Percentiles rank a stretch among this genome's conserved stretches.
Evolutionary conservation across 2,797 vertebrate genomes (phyloP).

Genomic region (Periparus ater): DNA sequence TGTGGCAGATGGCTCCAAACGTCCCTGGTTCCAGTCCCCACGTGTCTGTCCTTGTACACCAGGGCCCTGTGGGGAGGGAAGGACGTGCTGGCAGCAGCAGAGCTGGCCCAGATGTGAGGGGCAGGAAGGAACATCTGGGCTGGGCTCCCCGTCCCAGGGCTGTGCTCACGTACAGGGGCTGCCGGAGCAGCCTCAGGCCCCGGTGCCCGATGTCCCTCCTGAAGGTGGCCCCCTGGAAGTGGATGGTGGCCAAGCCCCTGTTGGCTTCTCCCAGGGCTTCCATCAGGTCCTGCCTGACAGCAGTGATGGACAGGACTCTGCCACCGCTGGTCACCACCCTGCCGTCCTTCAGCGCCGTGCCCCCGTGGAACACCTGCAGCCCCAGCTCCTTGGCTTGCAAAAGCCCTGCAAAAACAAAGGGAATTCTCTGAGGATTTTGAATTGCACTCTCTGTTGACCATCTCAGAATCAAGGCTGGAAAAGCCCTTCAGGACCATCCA

Average conservation of each 20-base stretch:
- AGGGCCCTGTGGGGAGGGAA: constrained; percentile 72
- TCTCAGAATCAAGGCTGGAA: background rate
- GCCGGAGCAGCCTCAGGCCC: constrained; percentile 77
- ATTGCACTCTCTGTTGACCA: background rate
- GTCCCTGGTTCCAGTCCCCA: constrained; percentile 74
- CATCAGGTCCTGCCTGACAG: constrained; percentile 76
- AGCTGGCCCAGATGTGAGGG: background rate
- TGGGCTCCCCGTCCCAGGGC: background rate
- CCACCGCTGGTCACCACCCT: constrained; percentile 81
- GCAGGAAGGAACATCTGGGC: background rate
- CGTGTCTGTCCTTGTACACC: constrained; percentile 80
- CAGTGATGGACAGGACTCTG: constrained; percentile 84
- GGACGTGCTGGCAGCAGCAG: background rate
- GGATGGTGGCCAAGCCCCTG: constrained; percentile 73
- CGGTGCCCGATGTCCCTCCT: constrained; percentile 82
- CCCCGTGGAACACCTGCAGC: constrained; percentile 84
- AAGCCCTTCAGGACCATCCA: rapidly evolving
- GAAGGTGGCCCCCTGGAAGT: constrained; percentile 80
- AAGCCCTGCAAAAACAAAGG: constrained; percentile 71
- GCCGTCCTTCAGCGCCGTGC: constrained; percentile 75
- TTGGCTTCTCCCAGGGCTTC: constrained; percentile 79
- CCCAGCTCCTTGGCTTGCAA: constrained; percentile 76
- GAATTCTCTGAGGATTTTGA: background rate
- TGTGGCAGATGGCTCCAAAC: constrained; percentile 71
- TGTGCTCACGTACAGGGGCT: constrained; percentile 56